A percentile compares a stretch with the other conserved stretches of the same genome.
Conservation (phyloP, 2,113 vertebrate species). For the Chelonoidis abingdonii region DNA sequence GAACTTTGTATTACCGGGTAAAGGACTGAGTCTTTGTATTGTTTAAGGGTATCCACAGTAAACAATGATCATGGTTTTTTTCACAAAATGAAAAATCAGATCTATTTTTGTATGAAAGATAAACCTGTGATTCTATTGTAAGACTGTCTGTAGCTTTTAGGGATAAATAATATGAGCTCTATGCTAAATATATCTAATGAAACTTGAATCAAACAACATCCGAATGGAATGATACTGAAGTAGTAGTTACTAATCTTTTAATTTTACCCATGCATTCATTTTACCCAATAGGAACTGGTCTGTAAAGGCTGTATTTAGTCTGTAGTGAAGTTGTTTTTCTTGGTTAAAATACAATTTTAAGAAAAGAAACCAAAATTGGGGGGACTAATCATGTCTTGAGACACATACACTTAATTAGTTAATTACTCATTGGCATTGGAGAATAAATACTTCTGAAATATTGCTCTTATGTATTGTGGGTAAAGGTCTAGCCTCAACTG, state of each 20-base stretch:
- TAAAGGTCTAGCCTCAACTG: background rate
- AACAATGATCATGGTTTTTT: conserved; percentile 16
- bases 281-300: background rate
- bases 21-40: conserved; percentile 47
- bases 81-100: background rate
- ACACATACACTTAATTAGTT: background rate
- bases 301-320: background rate
- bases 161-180: background rate
- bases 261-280: background rate
- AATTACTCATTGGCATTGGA: background rate
- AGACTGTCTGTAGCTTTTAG: background rate
- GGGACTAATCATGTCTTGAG: background rate
- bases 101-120: conserved; percentile 19
- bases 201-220: background rate
- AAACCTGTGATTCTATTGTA: background rate
- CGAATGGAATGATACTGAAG: background rate
- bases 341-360: background rate
- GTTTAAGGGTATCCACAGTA: conserved; percentile 14
- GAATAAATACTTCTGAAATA: background rate
- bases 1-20: conserved; percentile 43
- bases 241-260: background rate
- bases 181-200: background rate
- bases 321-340: background rate
- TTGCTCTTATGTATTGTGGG: background rate
- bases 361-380: background rate